Percentiles rank a stretch among this genome's conserved stretches.
These are phyloP conservation scores for Setipinna tenuifilis DNA, from an alignment of 2,797 vertebrate genomes.

Conservation along the genomic window DNA sequence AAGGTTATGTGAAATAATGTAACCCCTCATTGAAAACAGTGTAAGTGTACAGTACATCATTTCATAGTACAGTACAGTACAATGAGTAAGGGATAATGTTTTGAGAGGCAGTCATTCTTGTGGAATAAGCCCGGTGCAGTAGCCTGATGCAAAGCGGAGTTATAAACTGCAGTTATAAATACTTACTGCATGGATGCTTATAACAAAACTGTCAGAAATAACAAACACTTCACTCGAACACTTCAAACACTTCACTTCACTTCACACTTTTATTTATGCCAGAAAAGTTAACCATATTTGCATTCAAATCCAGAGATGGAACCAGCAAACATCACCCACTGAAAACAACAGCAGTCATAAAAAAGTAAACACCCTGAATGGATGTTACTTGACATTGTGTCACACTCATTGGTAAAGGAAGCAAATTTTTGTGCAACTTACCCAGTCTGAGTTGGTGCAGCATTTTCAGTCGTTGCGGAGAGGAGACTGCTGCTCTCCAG, in stretches of 20 bases:
- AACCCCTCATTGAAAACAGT: not conserved
- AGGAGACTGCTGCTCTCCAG: not conserved
- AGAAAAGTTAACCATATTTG: not conserved
- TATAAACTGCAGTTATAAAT: too few species aligned
- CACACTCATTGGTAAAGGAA: not conserved
- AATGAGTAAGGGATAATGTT: too few species aligned
- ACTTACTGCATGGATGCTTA: too few species aligned
- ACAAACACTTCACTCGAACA: too few species aligned
- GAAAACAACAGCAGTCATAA: too few species aligned
- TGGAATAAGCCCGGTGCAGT: too few species aligned
- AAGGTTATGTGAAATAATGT: not conserved
- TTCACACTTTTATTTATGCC: too few species aligned
- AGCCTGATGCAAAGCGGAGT: too few species aligned
- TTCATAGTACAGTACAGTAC: too few species aligned
- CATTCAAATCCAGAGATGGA: not conserved
- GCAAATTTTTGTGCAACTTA: not conserved
- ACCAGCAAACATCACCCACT: not conserved
- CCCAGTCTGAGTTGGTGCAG: not conserved
- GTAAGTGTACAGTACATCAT: not conserved
- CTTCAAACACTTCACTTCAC: too few species aligned
- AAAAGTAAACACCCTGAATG: not conserved
- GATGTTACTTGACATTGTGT: not conserved
- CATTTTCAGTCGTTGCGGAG: not conserved
- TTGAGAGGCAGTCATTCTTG: too few species aligned
- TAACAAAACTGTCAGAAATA: too few species aligned